Conservation (phyloP, 2,888 invertebrate genomes). For the Nemapogon koenigi region DNA sequence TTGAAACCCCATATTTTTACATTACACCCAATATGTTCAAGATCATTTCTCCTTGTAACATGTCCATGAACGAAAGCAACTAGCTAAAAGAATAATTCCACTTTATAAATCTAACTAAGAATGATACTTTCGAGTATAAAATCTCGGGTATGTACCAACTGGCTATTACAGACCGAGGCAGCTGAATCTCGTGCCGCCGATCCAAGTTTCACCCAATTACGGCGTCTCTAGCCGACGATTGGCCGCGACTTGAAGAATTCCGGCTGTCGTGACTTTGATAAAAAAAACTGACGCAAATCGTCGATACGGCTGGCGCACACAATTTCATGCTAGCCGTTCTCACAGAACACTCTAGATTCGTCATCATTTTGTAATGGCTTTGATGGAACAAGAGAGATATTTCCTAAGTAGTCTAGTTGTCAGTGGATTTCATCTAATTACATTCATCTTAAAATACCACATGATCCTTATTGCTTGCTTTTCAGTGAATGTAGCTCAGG, state of each 20-base stretch:
- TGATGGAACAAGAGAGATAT: too few relatives aligned
- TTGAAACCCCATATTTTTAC: too few relatives aligned
- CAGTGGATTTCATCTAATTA: too few relatives aligned
- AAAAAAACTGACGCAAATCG: conserved; percentile 63
- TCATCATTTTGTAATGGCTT: conserved; percentile 50
- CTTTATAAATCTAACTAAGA: too few relatives aligned
- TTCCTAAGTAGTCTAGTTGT: too few relatives aligned
- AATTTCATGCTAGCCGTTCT: conserved; percentile 58
- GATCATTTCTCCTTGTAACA: too few relatives aligned
- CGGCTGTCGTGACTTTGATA: conserved; percentile 60
- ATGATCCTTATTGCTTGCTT: too few relatives aligned
- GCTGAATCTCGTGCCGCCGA: conserved; percentile 50
- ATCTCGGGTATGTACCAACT: conserved; percentile 5
- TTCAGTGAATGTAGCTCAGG: too few relatives aligned
- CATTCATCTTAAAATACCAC: too few relatives aligned
- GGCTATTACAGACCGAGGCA: neutral
- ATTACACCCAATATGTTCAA: too few relatives aligned
- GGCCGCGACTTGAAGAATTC: conserved; percentile 50
- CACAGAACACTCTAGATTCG: conserved; percentile 52
- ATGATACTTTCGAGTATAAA: conserved; percentile 3
- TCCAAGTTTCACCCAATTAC: conserved; percentile 63
- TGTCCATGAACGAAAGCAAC: too few relatives aligned
- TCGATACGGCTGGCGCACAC: conserved; percentile 63
- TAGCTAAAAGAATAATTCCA: too few relatives aligned
- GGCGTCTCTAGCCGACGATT: conserved; percentile 55